Percentiles rank a stretch among this genome's conserved stretches.
phyloP scores from a whole-genome alignment of 2,113 vertebrate species.

The Cricetomys ansorgei region DNA sequence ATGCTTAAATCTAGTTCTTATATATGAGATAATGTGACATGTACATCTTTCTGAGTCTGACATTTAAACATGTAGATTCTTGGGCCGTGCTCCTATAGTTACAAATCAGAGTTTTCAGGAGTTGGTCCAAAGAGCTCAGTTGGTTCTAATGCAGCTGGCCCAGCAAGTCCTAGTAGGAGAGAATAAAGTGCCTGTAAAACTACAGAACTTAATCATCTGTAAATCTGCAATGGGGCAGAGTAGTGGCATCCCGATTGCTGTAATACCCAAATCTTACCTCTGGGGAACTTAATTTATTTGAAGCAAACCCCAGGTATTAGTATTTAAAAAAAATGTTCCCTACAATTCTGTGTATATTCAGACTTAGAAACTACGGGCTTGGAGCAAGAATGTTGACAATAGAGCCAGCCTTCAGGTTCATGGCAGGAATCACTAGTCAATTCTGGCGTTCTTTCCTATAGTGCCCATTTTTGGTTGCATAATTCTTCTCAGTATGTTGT shows the following conservation, averaged over 20 bases:
- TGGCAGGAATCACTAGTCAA: constrained; percentile 35
- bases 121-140: not conserved
- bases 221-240: not conserved
- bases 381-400: not conserved
- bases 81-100: not conserved
- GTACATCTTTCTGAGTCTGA: not conserved
- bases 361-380: constrained; percentile 9
- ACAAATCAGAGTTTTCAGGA: constrained; percentile 33
- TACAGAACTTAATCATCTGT: constrained; percentile 27
- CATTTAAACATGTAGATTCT: not conserved
- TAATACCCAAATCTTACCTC: not conserved
- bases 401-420: not conserved
- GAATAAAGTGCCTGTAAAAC: constrained; percentile 16
- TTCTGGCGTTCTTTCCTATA: not conserved
- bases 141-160: not conserved
- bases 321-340: not conserved
- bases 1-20: not conserved
- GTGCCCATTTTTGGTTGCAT: not conserved
- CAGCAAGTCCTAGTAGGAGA: not conserved
- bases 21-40: not conserved
- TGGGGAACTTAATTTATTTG: constrained; percentile 37
- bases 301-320: not conserved
- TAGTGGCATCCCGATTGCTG: not conserved
- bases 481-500: constrained; percentile 42
- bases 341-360: constrained; percentile 50